Percentiles rank a stretch among this genome's conserved stretches.
These are phyloP conservation scores for Sus cebifrons DNA, from an alignment of 2,797 vertebrate genomes.

Conservation along the genomic window DNA sequence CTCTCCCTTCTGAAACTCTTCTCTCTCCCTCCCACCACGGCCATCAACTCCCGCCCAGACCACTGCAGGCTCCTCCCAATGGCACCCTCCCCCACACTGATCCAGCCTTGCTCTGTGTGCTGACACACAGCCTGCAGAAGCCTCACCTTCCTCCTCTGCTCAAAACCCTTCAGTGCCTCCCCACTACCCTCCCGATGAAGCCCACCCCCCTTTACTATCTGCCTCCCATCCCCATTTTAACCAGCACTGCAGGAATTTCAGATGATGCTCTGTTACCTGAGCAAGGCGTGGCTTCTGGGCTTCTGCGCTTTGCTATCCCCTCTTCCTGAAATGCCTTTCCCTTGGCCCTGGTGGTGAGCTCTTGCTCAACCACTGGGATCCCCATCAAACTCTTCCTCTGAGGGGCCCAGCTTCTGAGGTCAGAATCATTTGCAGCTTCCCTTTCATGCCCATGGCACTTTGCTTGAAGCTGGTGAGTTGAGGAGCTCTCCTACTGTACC, in stretches of 20 bases:
- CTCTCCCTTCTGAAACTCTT: background rate
- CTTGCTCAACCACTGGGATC: background rate
- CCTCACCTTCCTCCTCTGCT: background rate
- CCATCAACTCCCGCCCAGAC: background rate
- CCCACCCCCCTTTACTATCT: background rate
- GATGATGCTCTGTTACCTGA: background rate
- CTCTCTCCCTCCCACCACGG: background rate
- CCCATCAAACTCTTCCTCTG: background rate
- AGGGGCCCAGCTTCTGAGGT: background rate
- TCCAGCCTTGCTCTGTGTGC: background rate
- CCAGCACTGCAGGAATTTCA: background rate
- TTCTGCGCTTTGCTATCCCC: background rate
- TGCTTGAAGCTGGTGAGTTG: background rate
- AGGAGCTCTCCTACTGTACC: background rate
- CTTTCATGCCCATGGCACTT: background rate
- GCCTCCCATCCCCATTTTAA: background rate
- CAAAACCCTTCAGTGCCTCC: background rate
- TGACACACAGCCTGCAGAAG: background rate
- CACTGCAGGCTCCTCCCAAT: background rate
- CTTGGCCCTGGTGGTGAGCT: background rate
- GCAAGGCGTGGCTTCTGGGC: rapidly evolving
- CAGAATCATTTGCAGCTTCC: background rate
- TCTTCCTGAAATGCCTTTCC: background rate
- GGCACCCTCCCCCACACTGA: too few relatives aligned
- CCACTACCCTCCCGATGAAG: background rate